Base-by-base conservation (phyloP, 1,140 invertebrate species). In the Globodera rostochiensis region DNA sequence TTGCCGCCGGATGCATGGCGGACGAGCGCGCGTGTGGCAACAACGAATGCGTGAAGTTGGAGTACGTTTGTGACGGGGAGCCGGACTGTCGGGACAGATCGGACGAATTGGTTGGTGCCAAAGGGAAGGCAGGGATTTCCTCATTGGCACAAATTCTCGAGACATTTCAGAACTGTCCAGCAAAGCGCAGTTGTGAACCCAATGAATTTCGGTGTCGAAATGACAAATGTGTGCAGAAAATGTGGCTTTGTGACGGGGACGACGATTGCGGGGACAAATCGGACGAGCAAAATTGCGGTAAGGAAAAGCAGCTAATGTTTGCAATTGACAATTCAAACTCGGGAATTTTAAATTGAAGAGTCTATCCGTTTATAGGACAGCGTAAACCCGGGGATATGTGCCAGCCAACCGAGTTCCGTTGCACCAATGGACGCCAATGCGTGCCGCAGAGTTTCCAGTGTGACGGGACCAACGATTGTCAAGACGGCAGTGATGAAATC, bases 381-480 rank as follows among this genome's bases (percentile, higher is more conserved):
- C 85, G 86, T 46, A 78, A 85, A 74, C 86, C 90, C 88, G 94
- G 93, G 8, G 93, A 94, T 1, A 91, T 92, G 0, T 98, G 96
- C 88, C 91, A 92, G 21, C 92, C 93, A 70, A 93, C 93, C 82
- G 95, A 98, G 90, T 98, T 94, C 90, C 91, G 93, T 80, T 98
- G 97, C 90, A 77, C 85, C 25, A 92, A 92, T 74, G 92, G 92
- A 7, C 91, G 93, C 81, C 96, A 98, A 90, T 98, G 97, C 87
- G 94, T 98, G 83, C 96, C 96, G 0, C 94, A 94, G 89, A 94
- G 93, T 82, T 98, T 95, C 91, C 95, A 98, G 85, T 98, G 97
- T 90, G 97, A 99, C 90, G 92, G 92, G 60, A 93, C 95, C 85
- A 92, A 92, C 76, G 97, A 98, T 90, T 86, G 84, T 88, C 88